A percentile compares a stretch with the other conserved stretches of the same genome.
phyloP scores from a whole-genome alignment of 2,888 invertebrate genomes.

The Drepanosiphum platanoidis region DNA sequence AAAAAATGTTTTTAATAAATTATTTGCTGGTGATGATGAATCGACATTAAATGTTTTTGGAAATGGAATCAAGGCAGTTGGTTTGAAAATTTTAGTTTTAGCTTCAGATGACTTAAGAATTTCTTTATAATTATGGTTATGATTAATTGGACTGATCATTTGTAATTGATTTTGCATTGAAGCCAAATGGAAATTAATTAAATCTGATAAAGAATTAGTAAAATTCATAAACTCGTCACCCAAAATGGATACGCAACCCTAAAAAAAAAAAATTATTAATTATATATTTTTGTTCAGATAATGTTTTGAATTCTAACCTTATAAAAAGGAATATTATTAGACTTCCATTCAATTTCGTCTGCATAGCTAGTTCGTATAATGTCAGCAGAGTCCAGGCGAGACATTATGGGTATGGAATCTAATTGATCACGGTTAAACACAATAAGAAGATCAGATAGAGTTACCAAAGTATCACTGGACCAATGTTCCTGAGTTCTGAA shows the following conservation, averaged over 20 bases:
- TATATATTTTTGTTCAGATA: background rate
- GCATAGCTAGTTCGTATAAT: conserved; percentile 37
- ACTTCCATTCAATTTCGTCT: conserved; percentile 45
- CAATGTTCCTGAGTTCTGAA: conserved; percentile 44
- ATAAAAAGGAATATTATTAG: conserved; percentile 52
- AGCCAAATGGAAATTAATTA: conserved; percentile 35
- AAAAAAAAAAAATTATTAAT: conserved; percentile 2
- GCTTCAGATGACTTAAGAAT: conserved; percentile 18
- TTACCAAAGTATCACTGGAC: conserved; percentile 43
- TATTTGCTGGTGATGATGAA: background rate
- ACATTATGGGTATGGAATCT: conserved; percentile 43
- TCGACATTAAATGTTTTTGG: background rate
- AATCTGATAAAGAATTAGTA: conserved; percentile 34
- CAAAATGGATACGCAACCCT: conserved; percentile 34
- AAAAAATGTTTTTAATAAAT: conserved; percentile 24
- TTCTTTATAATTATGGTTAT: background rate
- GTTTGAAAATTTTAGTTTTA: conserved; percentile 37
- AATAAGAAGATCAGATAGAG: conserved; percentile 56
- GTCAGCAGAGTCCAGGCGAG: conserved; percentile 52
- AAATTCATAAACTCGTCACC: conserved; percentile 17
- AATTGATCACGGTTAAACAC: conserved; percentile 48
- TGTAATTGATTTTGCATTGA: conserved; percentile 55
- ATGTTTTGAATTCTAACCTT: background rate
- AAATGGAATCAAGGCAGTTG: conserved; percentile 33
- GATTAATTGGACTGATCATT: conserved; percentile 47